Evolutionary conservation across 2,797 vertebrate genomes (phyloP), one percentile per base, ranked within the genome.

Genomic region (Myotis vivesi): DNA sequence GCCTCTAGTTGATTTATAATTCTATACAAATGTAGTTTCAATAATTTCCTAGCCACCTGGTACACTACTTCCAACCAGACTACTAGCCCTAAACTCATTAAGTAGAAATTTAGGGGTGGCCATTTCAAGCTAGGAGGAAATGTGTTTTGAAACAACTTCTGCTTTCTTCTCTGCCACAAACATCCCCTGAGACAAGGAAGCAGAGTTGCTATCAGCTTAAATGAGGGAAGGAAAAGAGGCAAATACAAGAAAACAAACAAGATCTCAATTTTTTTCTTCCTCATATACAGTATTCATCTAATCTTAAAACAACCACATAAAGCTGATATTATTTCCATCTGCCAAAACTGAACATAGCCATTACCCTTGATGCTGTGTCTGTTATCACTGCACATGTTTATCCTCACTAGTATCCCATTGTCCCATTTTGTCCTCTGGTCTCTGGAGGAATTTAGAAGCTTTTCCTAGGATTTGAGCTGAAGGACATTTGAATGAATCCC

Each of bases 71-170:
- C 49, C 80, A 96, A 44, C 41, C 75, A 92, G n/a, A 86, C 68
- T 89, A 83, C 10, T 57, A 53, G 73, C 16, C 30, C 57, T 71
- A 28, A 88, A 66, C 2, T 82, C 53, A 87, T 84, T 68, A 85
- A 95, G 80, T 51, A 83, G 86, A 94, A 86, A 93, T 89, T 84
- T 72, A n/a, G 64, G 57, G 64, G 44, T 49, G 46, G 66, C 55
- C 59, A 77, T 85, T 92, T 95, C 75, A 96, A 91, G 46, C 4
- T 64, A 94, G 93, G 80, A 94, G 95, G 86, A 91, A 95, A 96
- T 71, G 55, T 73, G 49, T 97, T 96, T 95, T 95, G 92, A 97
- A 96, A 97, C 76, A 92, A 95, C 94, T 97, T 97, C 94, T 96
- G 92, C 87, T 96, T 97, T 95, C 87, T 85, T 77, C 23, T 38